Evolutionary conservation across 2,113 vertebrate genomes (phyloP).

Genomic region (Gracilinanus agilis): DNA sequence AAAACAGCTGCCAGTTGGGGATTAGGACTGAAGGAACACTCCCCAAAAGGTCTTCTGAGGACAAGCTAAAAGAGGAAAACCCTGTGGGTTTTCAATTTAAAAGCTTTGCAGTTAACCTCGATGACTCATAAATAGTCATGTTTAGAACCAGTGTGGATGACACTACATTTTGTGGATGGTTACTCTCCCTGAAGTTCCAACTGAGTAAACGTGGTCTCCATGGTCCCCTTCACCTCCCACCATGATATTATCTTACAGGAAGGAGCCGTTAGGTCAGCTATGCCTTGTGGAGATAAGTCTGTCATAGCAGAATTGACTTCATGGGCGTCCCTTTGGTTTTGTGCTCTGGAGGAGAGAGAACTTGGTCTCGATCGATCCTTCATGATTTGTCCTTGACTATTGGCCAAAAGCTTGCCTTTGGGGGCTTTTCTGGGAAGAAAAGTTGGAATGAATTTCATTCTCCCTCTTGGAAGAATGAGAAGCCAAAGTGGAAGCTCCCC

Average conservation of each 20-base stretch:
- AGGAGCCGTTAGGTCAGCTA: neutral
- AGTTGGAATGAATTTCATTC: slow-evolving; percentile 44
- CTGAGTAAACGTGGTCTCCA: neutral
- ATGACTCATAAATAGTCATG: slow-evolving; percentile 77
- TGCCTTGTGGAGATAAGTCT: no score
- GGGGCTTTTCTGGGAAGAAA: slow-evolving; percentile 45
- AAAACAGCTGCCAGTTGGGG: slow-evolving; percentile 71
- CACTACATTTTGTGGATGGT: slow-evolving; percentile 45
- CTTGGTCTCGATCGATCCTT: neutral
- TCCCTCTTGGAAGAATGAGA: slow-evolving; percentile 25
- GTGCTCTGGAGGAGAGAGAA: neutral
- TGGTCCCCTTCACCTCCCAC: neutral
- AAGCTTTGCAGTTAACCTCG: slow-evolving; percentile 66
- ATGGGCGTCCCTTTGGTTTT: no score
- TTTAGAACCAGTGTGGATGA: slow-evolving; percentile 65
- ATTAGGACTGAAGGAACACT: slow-evolving; percentile 66
- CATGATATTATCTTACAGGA: neutral
- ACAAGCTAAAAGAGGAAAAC: slow-evolving; percentile 72
- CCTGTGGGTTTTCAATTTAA: slow-evolving; percentile 61
- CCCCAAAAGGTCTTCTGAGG: slow-evolving; percentile 81
- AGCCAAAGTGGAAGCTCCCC: neutral
- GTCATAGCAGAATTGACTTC: neutral
- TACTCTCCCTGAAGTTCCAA: neutral
- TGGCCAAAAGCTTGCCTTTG: slow-evolving; percentile 30
- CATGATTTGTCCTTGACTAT: slow-evolving; percentile 3